Percentiles rank a stretch among this genome's conserved stretches.
Evolutionary conservation across 1,140 invertebrate genomes (phyloP).

Genomic region (Wasmannia auropunctata): DNA sequence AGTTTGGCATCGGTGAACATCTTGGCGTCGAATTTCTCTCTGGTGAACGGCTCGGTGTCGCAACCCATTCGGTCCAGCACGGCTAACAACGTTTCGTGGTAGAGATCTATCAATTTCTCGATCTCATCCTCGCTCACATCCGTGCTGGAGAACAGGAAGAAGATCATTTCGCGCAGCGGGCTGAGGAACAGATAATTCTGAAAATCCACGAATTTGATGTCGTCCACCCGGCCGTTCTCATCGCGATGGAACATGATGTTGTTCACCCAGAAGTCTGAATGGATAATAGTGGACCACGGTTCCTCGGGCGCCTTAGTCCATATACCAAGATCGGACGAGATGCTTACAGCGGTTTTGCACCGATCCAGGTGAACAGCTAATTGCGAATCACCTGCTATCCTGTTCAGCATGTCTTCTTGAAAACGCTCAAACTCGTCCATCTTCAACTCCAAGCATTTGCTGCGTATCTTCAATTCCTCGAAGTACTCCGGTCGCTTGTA

Average conservation of each 20-base stretch:
- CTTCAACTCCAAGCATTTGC: slow-evolving; percentile 64
- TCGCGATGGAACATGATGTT: slow-evolving; percentile 86
- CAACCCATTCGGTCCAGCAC: slow-evolving; percentile 75
- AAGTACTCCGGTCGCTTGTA: slow-evolving; percentile 85
- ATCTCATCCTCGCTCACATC: slow-evolving; percentile 81
- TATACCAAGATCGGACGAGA: slow-evolving; percentile 47
- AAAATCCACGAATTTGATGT: slow-evolving; percentile 88
- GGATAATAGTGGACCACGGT: slow-evolving; percentile 85
- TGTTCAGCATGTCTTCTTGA: slow-evolving; percentile 63
- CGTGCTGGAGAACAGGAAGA: slow-evolving; percentile 87
- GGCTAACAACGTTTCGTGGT: slow-evolving; percentile 85
- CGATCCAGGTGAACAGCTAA: slow-evolving; percentile 66
- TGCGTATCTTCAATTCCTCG: slow-evolving; percentile 78
- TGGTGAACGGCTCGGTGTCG: slow-evolving; percentile 64
- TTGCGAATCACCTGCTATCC: slow-evolving; percentile 74
- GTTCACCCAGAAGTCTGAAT: slow-evolving; percentile 88
- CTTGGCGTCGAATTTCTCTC: slow-evolving; percentile 70
- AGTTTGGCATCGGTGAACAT: slow-evolving; percentile 62
- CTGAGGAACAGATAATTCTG: slow-evolving; percentile 86
- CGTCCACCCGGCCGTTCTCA: slow-evolving; percentile 76
- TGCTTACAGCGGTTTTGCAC: slow-evolving; percentile 66
- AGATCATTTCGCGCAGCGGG: slow-evolving; percentile 86
- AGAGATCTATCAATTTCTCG: slow-evolving; percentile 84
- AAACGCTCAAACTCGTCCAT: slow-evolving; percentile 8
- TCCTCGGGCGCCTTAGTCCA: slow-evolving; percentile 75